Percentiles rank a stretch among this genome's conserved stretches.
These are phyloP conservation scores for Athalia cordata DNA, from an alignment of 2,888 invertebrate species.

Conservation along the genomic window DNA sequence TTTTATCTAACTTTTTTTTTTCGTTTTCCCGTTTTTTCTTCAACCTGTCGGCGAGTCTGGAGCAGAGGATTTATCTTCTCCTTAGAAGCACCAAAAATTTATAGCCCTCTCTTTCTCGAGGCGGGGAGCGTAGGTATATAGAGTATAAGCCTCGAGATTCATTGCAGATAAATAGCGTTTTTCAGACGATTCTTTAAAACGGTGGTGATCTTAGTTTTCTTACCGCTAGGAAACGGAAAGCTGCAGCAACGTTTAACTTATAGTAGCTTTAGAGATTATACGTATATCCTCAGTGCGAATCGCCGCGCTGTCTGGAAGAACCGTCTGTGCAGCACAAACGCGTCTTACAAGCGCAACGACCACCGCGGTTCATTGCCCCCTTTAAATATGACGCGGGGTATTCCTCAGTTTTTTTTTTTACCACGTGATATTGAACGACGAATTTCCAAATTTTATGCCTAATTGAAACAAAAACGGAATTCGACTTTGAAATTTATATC, in stretches of 20 bases:
- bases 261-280: no score
- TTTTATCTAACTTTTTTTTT: no score
- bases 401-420: background rate
- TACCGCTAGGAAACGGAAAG: no score
- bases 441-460: no score
- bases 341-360: no score
- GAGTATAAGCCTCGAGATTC: background rate
- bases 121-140: background rate
- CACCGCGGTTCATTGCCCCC: slow-evolving; percentile 27
- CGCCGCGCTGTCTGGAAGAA: slow-evolving; percentile 35
- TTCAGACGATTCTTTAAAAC: background rate
- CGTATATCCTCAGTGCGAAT: background rate
- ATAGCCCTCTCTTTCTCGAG: background rate
- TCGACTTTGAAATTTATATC: no score
- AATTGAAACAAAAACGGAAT: no score
- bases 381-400: background rate
- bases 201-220: background rate
- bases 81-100: slow-evolving; percentile 2
- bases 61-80: background rate
- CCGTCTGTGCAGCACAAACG: background rate
- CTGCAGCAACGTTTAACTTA: no score
- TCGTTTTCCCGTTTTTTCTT: no score
- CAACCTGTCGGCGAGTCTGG: background rate
- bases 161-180: slow-evolving; percentile 9
- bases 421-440: no score